A percentile compares a stretch with the other conserved stretches of the same genome.
phyloP scores from a whole-genome alignment of 2,888 invertebrate species.

The Thymelicus sylvestris region DNA sequence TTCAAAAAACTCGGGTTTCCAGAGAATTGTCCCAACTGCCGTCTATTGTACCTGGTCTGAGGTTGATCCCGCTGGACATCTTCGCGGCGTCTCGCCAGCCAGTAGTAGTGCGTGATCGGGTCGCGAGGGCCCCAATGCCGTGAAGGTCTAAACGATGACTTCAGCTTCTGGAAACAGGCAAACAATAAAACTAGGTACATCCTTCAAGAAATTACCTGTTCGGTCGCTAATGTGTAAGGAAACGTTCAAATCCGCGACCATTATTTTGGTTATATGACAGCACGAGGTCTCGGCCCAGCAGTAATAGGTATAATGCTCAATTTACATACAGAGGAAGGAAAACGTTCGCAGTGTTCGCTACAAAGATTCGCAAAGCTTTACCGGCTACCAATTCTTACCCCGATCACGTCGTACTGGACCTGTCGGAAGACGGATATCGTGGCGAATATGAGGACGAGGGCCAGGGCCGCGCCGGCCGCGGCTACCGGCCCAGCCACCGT shows the following conservation, averaged over 20 bases:
- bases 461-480: conserved; percentile 43
- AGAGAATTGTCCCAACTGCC: conserved; percentile 63
- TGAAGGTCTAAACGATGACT: conserved; percentile 69
- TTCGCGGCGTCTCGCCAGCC: conserved; percentile 67
- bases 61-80: conserved; percentile 50
- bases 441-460: conserved; percentile 53
- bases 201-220: background rate
- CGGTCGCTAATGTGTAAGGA: conserved; percentile 12
- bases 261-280: conserved; percentile 14
- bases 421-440: conserved; percentile 60
- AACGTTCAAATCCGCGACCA: conserved; percentile 5
- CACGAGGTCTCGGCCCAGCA: conserved; percentile 37
- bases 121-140: conserved; percentile 78
- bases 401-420: conserved; percentile 64
- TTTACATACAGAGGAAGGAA: conserved; percentile 40
- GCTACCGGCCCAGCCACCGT: conserved; percentile 48
- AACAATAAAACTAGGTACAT: background rate
- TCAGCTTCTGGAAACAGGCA: conserved; percentile 64
- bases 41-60: conserved; percentile 52
- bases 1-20: conserved; percentile 54
- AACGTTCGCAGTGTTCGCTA: conserved; percentile 16
- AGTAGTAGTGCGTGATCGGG: conserved; percentile 75
- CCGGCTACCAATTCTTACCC: conserved; percentile 44
- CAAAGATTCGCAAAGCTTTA: conserved; percentile 29
- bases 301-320: conserved; percentile 35